Conservation (phyloP, 2,113 vertebrate species). For the Rattus rattus region DNA sequence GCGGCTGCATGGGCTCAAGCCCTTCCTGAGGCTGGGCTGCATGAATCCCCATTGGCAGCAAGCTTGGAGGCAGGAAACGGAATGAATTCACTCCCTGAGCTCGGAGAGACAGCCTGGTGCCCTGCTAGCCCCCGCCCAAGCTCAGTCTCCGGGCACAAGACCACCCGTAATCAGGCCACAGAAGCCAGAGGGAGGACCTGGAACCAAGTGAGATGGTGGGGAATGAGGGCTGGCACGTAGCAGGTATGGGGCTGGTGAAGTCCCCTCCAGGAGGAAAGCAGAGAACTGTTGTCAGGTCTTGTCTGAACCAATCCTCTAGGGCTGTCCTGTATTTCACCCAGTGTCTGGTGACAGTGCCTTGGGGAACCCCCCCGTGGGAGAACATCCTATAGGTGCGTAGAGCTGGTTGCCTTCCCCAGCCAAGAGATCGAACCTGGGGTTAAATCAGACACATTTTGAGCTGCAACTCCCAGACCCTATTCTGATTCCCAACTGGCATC, state of each 20-base stretch:
- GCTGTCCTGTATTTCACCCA: not conserved
- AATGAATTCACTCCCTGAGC: not conserved
- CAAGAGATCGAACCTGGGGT: not conserved
- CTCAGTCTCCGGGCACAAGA: conserved; percentile 14
- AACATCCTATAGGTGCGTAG: not conserved
- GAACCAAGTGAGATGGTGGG: not conserved
- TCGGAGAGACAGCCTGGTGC: not conserved
- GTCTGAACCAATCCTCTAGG: not conserved
- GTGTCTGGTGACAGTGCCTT: not conserved
- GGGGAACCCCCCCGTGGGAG: accelerated
- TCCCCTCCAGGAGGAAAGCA: not conserved
- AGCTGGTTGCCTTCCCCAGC: not conserved
- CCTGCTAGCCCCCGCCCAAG: not conserved
- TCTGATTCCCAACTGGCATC: not conserved
- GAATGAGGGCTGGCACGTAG: not conserved
- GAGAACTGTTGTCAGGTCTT: not conserved
- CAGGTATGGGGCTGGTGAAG: not conserved
- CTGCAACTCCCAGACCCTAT: not conserved
- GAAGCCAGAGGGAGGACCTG: not conserved
- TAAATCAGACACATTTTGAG: not conserved
- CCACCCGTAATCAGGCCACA: not conserved
- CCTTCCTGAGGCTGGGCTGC: not conserved
- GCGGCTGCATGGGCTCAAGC: not conserved
- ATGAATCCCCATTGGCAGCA: not conserved
- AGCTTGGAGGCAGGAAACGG: not conserved